These are phyloP conservation scores for Grammatotria lemairii DNA, from an alignment of 2,113 vertebrate genomes.

Conservation along the genomic window DNA sequence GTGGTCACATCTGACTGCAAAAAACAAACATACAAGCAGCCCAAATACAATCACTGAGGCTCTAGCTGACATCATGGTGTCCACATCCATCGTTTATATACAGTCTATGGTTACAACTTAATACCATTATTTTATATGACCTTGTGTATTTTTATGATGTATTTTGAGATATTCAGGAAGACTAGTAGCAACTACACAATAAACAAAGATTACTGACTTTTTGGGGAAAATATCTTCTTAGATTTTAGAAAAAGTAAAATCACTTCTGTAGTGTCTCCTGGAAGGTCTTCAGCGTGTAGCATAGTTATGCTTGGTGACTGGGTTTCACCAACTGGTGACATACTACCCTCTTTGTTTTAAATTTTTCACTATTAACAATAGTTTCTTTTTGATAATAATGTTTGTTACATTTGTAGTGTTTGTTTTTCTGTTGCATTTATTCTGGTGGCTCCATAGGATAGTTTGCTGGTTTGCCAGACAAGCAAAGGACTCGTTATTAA, in stretches of 20 bases:
- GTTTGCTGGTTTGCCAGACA: neutral
- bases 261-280: neutral
- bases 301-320: neutral
- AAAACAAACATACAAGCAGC: neutral
- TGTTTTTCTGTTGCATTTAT: neutral
- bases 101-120: neutral
- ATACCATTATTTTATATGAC: neutral
- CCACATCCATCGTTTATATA: rapidly evolving
- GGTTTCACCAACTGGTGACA: neutral
- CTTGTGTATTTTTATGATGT: neutral
- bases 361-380: neutral
- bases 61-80: neutral
- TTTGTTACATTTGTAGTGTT: neutral
- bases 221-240: neutral
- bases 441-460: neutral
- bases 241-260: rapidly evolving
- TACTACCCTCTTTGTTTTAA: neutral
- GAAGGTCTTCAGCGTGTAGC: neutral
- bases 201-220: neutral
- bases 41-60: neutral
- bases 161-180: neutral
- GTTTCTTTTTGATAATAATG: neutral
- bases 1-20: neutral
- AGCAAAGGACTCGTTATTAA: neutral
- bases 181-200: neutral